Evolutionary conservation across 2,888 invertebrate genomes (phyloP).

Genomic region (Papilio gigon): DNA sequence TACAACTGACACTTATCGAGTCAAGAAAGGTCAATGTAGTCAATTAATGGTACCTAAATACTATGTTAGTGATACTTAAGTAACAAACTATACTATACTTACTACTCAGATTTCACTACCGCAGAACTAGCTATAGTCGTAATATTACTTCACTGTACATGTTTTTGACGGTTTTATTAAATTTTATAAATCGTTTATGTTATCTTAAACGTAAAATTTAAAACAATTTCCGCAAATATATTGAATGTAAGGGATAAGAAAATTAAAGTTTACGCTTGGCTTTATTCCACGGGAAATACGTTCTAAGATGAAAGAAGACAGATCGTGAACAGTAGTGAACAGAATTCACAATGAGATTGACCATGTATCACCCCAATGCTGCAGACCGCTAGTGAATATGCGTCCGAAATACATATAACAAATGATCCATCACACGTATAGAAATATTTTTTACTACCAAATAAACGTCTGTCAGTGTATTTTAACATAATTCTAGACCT

Average conservation of each 20-base stretch:
- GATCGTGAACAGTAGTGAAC: constrained; percentile 8
- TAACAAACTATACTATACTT: too few relatives aligned
- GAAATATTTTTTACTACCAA: background rate
- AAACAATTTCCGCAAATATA: constrained; percentile 1
- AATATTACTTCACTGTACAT: too few relatives aligned
- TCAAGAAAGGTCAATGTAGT: too few relatives aligned
- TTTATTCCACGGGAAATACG: constrained; percentile 5
- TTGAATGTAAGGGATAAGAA: background rate
- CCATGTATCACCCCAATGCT: constrained; percentile 4
- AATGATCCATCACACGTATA: background rate
- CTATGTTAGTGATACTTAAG: too few relatives aligned
- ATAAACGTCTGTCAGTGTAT: background rate
- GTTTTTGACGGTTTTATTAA: background rate
- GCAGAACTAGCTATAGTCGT: too few relatives aligned
- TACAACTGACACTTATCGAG: too few relatives aligned
- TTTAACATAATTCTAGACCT: background rate
- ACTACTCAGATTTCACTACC: too few relatives aligned
- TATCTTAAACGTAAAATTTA: background rate
- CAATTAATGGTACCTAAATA: too few relatives aligned
- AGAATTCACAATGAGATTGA: constrained; percentile 21
- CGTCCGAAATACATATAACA: background rate
- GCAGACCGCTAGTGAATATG: background rate
- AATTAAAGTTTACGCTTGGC: constrained; percentile 24
- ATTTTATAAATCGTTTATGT: background rate
- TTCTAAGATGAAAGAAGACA: constrained; percentile 16